Conservation (phyloP, 2,113 vertebrate species). For the Vulpes vulpes region DNA sequence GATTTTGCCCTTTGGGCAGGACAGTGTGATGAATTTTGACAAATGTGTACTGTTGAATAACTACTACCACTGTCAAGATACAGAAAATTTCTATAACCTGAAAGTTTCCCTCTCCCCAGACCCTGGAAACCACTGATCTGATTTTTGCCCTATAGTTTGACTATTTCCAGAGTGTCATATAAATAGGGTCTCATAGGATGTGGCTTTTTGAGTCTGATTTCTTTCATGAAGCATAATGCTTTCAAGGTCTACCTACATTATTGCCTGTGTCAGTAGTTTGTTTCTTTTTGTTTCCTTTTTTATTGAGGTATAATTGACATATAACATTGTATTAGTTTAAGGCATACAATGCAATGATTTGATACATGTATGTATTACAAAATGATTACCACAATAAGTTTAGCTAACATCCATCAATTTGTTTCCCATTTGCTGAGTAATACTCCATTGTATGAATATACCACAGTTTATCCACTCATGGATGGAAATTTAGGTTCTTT, state of each 20-base stretch:
- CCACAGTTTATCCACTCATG: background rate
- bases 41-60: background rate
- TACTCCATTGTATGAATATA: background rate
- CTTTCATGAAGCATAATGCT: background rate
- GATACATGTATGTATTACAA: background rate
- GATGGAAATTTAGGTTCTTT: background rate
- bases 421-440: background rate
- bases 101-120: background rate
- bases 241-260: background rate
- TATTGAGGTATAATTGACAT: background rate
- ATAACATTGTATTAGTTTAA: background rate
- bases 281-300: background rate
- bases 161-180: background rate
- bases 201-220: background rate
- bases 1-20: background rate
- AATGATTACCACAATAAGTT: background rate
- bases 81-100: background rate
- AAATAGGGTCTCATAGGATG: background rate
- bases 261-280: background rate
- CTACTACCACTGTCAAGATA: background rate
- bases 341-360: background rate
- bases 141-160: background rate
- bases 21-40: slow-evolving; percentile 23
- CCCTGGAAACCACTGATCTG: background rate
- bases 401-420: background rate